Base-by-base conservation (phyloP, 1,140 invertebrate species). In the Drosophila aff. region DNA sequence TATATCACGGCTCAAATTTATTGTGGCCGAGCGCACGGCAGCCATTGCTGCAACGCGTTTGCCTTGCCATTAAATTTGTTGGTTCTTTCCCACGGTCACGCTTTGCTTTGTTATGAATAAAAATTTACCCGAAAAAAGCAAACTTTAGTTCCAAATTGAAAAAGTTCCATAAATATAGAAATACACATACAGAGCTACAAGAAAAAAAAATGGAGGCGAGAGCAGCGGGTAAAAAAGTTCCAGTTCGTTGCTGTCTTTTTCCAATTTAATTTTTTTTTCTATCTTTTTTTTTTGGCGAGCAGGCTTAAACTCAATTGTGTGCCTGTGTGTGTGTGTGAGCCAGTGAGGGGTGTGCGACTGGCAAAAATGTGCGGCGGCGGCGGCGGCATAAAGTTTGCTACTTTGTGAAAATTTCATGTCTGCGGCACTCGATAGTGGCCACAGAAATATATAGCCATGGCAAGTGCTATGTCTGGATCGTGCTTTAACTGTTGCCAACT, bases 121-220 rank as follows among this genome's bases (percentile, higher is more conserved):
- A 90, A 81, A 89, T 90, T 64, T 72, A 65, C 63, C 79, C 76
- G 79, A 78, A 84, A 89, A 78, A 76, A 71, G 58, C 46, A 81
- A 90, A 90, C 85, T 90, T 90, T 90, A 91, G 81, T 90, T 85
- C 68, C 85, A 90, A 90, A 90, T 90, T 90, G 85, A 90, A 90
- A 90, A 90, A 90, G 85, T 90, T 90, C 81, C 82, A 90, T 90
- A 90, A 90, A 90, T 90, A 90, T 82, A 90, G 64, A 90, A 87
- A 87, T 85, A 85, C 85, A 76, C 76, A 74, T 33, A 78, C 58
- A 68, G 41, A 53, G 26, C 44, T 10, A 44, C 31, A 52, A 44
- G 52, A 41, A 46, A 13, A 46, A 21, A 23, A 18, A 49, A 13
- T 50, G 57, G 47, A 44, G 52, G 50, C 58, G 31, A 67, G 67